A percentile compares a stretch with the other conserved stretches of the same genome.
phyloP scores from a whole-genome alignment of 2,888 invertebrate species.

The Caenorhabditis sp. region DNA sequence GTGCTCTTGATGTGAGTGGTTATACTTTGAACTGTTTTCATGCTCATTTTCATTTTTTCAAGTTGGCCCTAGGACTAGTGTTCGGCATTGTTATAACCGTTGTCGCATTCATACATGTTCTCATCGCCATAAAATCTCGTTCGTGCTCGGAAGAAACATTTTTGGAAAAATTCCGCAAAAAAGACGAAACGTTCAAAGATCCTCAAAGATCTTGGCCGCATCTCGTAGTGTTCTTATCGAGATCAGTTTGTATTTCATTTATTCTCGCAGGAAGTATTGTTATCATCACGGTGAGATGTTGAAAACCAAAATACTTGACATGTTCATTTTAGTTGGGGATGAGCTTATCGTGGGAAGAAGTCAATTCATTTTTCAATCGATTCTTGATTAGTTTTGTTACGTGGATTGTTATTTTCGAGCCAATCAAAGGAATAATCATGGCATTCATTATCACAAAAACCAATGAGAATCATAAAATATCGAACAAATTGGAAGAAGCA shows the following conservation, averaged over 20 bases:
- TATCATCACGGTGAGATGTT: background rate
- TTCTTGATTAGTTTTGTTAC: conserved; percentile 32
- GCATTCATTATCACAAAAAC: conserved; percentile 26
- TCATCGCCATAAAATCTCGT: conserved; percentile 24
- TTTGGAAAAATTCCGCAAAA: conserved; percentile 5
- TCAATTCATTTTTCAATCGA: conserved; percentile 43
- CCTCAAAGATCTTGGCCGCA: conserved; percentile 19
- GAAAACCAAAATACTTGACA: background rate
- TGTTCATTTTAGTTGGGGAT: conserved; percentile 18
- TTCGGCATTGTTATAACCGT: conserved; percentile 15
- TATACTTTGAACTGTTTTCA: background rate
- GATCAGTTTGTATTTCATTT: conserved; percentile 8
- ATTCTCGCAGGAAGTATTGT: conserved; percentile 13
- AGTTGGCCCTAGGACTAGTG: conserved; percentile 19
- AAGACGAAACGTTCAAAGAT: conserved; percentile 25
- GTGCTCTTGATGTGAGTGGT: conserved; percentile 12
- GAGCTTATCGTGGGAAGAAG: conserved; percentile 35
- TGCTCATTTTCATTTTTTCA: background rate
- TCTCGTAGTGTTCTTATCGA: conserved; percentile 5
- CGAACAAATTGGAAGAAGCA: conserved; percentile 30
- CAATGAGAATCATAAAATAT: conserved; percentile 34
- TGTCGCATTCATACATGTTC: conserved; percentile 10
- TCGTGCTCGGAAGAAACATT: conserved; percentile 15
- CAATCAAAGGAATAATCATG: conserved; percentile 45
- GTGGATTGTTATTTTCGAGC: conserved; percentile 49